Conservation (phyloP, 1,140 invertebrate genomes). For the Augochlora pura region DNA sequence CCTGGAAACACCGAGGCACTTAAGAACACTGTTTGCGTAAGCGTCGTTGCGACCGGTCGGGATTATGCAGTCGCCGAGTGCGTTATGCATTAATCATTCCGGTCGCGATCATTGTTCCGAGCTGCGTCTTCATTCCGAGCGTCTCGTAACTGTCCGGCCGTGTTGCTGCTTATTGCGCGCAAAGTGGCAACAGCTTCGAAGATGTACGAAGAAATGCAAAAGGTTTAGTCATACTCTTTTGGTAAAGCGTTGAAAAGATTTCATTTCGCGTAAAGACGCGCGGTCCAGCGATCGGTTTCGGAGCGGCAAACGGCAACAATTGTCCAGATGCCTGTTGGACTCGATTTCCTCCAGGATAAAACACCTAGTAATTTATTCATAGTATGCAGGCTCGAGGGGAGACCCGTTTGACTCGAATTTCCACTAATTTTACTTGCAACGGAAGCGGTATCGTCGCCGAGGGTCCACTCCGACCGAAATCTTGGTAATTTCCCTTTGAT, state of each 20-base stretch:
- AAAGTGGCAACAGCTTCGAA: too few species aligned
- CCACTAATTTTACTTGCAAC: neutral
- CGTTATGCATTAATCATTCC: too few species aligned
- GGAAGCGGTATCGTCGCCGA: neutral
- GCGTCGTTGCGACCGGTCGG: neutral
- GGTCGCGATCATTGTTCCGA: too few species aligned
- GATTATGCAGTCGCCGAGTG: neutral
- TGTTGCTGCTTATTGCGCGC: too few species aligned
- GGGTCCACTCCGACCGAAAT: neutral
- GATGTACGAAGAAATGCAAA: too few species aligned
- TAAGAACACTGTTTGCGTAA: neutral
- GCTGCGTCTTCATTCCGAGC: too few species aligned
- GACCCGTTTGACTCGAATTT: slow-evolving; percentile 8
- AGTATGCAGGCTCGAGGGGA: neutral
- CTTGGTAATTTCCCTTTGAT: slow-evolving; percentile 45
- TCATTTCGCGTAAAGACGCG: too few species aligned
- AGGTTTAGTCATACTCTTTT: too few species aligned
- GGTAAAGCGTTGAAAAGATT: too few species aligned
- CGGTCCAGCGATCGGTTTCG: too few species aligned
- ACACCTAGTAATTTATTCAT: neutral
- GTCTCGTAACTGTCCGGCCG: too few species aligned
- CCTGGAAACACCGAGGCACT: neutral
- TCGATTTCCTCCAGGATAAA: neutral
- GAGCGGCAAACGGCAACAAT: too few species aligned
- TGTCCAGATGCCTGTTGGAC: neutral